These are phyloP conservation scores for Benitochromis conjunctus DNA, from an alignment of 2,113 vertebrate species.

Conservation along the genomic window DNA sequence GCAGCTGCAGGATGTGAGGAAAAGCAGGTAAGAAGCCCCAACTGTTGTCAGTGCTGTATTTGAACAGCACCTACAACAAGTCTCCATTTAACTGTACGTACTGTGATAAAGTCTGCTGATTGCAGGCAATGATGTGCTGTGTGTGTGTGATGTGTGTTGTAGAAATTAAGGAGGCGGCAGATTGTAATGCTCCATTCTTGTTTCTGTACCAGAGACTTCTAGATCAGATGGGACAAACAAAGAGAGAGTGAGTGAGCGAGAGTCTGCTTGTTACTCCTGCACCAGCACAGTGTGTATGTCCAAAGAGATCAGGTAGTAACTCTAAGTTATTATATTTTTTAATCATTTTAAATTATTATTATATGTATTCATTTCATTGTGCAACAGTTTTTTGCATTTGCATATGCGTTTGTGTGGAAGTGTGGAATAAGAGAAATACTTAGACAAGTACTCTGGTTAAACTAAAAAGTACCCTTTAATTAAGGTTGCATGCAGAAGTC, in stretches of 20 bases:
- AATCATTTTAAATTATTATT: no score
- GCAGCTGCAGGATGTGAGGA: slow-evolving; percentile 47
- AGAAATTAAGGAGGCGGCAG: background rate
- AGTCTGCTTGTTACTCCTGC: background rate
- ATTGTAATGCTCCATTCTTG: background rate
- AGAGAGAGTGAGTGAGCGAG: background rate
- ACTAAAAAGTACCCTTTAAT: background rate
- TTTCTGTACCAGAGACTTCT: background rate
- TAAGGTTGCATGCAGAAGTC: background rate
- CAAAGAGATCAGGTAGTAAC: background rate
- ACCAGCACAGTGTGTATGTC: background rate
- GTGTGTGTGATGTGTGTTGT: background rate
- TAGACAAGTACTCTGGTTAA: background rate
- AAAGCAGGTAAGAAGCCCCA: slow-evolving; percentile 40
- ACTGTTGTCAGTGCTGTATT: background rate
- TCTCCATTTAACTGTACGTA: background rate
- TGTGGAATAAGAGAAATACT: background rate
- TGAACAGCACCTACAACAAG: background rate
- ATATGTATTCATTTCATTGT: no score
- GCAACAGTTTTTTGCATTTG: no score
- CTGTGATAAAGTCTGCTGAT: background rate
- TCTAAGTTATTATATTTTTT: background rate
- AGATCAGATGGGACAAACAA: background rate
- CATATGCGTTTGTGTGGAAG: background rate
- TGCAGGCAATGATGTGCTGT: background rate